These are phyloP conservation scores for Caenorhabditis drosophilae DNA, from an alignment of 2,888 invertebrate species.

Conservation along the genomic window DNA sequence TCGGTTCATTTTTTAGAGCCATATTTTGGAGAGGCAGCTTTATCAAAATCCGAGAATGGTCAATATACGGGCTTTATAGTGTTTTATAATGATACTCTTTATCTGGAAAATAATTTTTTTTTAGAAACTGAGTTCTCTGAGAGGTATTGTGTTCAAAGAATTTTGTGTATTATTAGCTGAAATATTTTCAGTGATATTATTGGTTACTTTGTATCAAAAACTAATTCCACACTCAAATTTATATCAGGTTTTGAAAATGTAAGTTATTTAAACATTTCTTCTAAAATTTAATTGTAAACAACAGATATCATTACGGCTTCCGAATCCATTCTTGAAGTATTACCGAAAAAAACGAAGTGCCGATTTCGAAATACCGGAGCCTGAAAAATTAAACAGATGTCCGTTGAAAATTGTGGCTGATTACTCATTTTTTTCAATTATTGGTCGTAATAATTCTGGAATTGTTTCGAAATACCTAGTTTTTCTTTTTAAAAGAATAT, in stretches of 20 bases:
- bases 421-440: conserved; percentile 37
- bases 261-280: too few relatives aligned
- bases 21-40: conserved; percentile 11
- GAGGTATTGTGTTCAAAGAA: neutral
- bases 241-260: too few relatives aligned
- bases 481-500: conserved; percentile 2
- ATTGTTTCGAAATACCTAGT: conserved; percentile 36
- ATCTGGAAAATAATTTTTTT: conserved; percentile 10
- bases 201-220: conserved; percentile 30
- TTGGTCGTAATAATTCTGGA: conserved; percentile 35
- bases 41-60: conserved; percentile 15
- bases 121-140: neutral
- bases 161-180: conserved; percentile 6
- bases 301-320: conserved; percentile 10
- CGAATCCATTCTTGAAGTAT: conserved; percentile 15
- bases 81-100: conserved; percentile 24
- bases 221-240: conserved; percentile 12
- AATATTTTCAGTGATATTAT: conserved; percentile 11
- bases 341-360: neutral
- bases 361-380: conserved; percentile 1
- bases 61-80: conserved; percentile 13
- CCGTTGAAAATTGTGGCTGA: conserved; percentile 45
- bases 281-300: too few relatives aligned
- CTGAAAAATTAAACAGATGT: conserved; percentile 38
- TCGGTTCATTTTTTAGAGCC: conserved; percentile 20